Evolutionary conservation across 1,140 invertebrate genomes (phyloP).

Genomic region (Megathymus violae): DNA sequence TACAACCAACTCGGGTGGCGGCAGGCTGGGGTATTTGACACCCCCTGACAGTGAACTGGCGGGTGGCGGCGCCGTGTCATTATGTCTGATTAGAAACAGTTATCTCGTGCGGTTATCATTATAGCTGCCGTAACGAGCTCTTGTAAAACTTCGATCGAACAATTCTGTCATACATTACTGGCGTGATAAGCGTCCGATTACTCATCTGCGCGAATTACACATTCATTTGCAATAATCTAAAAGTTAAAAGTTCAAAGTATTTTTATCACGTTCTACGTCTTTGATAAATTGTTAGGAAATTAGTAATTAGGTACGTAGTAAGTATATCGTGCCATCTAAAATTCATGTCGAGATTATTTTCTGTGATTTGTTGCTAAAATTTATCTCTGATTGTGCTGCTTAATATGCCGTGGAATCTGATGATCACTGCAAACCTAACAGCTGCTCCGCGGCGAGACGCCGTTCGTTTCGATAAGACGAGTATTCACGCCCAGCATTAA

Average conservation of each 20-base stretch:
- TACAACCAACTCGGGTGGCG: neutral
- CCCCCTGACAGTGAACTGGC: constrained; percentile 24
- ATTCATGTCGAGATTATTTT: constrained; percentile 38
- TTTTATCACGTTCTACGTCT: constrained; percentile 29
- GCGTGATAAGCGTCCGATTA: constrained; percentile 64
- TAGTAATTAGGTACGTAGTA: constrained; percentile 11
- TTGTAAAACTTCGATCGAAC: constrained; percentile 74
- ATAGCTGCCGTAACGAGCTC: constrained; percentile 68
- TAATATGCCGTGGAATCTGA: constrained; percentile 58
- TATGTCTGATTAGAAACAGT: constrained; percentile 77
- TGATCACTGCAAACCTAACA: constrained; percentile 54
- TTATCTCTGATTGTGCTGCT: constrained; percentile 54
- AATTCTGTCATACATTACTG: constrained; percentile 67
- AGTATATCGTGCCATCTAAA: constrained; percentile 12
- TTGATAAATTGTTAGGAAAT: constrained; percentile 22
- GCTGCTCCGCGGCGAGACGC: constrained; percentile 54
- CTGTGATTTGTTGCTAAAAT: constrained; percentile 35
- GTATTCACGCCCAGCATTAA: constrained; percentile 74
- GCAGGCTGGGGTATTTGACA: constrained; percentile 19
- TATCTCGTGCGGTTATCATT: constrained; percentile 73
- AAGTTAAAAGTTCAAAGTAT: constrained; percentile 25
- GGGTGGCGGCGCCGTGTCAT: constrained; percentile 56
- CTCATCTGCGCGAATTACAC: constrained; percentile 63
- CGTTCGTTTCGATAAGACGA: constrained; percentile 67
- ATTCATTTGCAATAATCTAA: constrained; percentile 50